Conservation (phyloP, 2,888 invertebrate species). For the Muschampia plurimacula region DNA sequence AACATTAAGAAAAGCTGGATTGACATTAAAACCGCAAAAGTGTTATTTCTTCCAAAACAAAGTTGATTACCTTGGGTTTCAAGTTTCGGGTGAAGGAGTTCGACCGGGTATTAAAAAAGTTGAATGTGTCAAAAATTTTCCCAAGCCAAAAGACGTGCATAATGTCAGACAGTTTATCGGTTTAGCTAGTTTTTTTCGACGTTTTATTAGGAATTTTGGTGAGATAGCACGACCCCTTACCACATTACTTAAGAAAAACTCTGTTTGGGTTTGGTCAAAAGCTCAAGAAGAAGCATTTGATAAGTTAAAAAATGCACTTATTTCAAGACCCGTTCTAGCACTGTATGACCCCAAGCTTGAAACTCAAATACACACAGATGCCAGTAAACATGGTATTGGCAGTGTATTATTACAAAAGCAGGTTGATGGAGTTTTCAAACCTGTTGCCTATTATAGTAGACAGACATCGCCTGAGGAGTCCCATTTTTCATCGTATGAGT, state of each 20-base stretch:
- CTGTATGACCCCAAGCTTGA: constrained; percentile 39
- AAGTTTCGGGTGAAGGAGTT: background rate
- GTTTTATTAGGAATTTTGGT: background rate
- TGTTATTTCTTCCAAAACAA: background rate
- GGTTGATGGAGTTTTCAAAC: background rate
- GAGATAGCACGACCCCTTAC: background rate
- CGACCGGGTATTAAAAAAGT: background rate
- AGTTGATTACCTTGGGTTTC: constrained; percentile 1
- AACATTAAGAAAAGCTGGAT: background rate
- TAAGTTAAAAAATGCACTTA: background rate
- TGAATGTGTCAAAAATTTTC: constrained; percentile 1
- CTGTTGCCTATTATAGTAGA: background rate
- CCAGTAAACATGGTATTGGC: constrained; percentile 52
- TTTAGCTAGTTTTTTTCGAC: background rate
- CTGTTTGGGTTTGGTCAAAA: background rate
- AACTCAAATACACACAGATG: constrained; percentile 56
- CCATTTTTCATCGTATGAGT: background rate
- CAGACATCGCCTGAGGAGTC: background rate
- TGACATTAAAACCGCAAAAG: background rate
- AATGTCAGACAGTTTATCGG: background rate
- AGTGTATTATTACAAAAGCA: constrained; percentile 52
- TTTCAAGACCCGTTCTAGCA: background rate
- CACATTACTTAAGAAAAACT: constrained; percentile 1
- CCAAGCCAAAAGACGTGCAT: background rate
- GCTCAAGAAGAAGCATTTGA: background rate